Conservation (phyloP, 2,888 invertebrate genomes). For the Chrysolina oricalcia region DNA sequence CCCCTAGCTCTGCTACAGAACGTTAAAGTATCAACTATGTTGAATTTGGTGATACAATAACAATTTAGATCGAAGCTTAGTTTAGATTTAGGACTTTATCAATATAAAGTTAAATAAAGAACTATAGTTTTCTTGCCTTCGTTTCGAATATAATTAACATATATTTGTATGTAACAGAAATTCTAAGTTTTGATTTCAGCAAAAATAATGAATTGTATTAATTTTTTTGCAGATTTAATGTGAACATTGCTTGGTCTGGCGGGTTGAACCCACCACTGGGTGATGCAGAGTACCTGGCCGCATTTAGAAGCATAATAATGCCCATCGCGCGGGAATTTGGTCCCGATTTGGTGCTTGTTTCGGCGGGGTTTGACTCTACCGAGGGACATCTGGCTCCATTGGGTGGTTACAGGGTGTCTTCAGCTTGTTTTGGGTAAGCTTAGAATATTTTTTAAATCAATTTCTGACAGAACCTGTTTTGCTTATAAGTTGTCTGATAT, state of each 20-base stretch:
- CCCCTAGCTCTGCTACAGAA: too few relatives aligned
- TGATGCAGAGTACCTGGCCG: conserved; percentile 97
- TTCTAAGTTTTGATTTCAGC: background rate
- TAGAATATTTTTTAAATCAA: background rate
- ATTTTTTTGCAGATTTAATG: conserved; percentile 75
- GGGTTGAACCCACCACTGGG: conserved; percentile 92
- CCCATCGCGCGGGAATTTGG: conserved; percentile 94
- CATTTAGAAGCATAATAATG: conserved; percentile 94
- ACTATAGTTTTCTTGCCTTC: too few relatives aligned
- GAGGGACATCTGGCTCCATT: conserved; percentile 95
- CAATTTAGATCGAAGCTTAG: too few relatives aligned
- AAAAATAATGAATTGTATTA: background rate
- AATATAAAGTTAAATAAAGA: too few relatives aligned
- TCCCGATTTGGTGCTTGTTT: conserved; percentile 95
- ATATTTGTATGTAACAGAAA: too few relatives aligned
- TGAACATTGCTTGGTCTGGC: conserved; percentile 97
- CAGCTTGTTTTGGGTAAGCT: conserved; percentile 92
- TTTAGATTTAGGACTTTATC: too few relatives aligned
- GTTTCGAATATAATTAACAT: too few relatives aligned
- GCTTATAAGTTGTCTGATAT: too few relatives aligned
- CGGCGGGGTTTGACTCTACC: conserved; percentile 98
- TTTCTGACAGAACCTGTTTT: background rate
- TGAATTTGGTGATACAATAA: too few relatives aligned
- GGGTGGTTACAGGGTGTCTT: conserved; percentile 95
- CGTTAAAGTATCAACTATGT: too few relatives aligned